Conservation (phyloP, 2,888 invertebrate species). For the Abrostola tripartita region DNA sequence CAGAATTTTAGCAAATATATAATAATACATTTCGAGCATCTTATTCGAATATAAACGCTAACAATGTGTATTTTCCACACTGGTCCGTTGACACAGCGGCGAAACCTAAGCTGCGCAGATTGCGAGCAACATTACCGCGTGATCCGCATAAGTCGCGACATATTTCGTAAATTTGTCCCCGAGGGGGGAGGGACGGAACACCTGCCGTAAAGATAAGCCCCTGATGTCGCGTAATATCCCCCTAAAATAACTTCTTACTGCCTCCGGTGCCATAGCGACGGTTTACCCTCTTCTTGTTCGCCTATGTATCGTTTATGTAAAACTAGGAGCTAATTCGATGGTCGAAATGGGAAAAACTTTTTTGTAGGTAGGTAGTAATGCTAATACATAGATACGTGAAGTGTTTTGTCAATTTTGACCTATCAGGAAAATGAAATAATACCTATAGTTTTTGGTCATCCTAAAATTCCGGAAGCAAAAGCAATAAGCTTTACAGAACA, state of each 20-base stretch:
- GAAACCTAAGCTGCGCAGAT: constrained; percentile 55
- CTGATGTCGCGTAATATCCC: constrained; percentile 85
- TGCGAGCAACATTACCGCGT: constrained; percentile 65
- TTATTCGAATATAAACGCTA: constrained; percentile 3
- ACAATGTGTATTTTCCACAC: constrained; percentile 27
- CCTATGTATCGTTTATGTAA: constrained; percentile 69
- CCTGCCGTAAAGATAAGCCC: constrained; percentile 88
- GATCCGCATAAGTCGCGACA: constrained; percentile 85
- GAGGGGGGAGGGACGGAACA: constrained; percentile 77
- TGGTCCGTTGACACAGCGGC: constrained; percentile 42
- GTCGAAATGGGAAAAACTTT: constrained; percentile 13
- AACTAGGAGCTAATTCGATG: constrained; percentile 54
- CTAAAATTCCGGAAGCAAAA: too few species aligned
- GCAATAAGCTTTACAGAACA: not conserved
- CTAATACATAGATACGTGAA: not conserved
- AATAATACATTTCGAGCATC: too few species aligned
- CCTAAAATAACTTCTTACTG: constrained; percentile 88
- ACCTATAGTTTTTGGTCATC: too few species aligned
- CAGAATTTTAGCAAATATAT: too few species aligned
- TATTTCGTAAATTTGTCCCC: constrained; percentile 86
- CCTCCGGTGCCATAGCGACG: constrained; percentile 86
- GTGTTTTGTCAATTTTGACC: too few species aligned
- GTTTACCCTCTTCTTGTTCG: constrained; percentile 64
- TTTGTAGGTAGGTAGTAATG: not conserved
- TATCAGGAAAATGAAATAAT: too few species aligned